Percentiles rank a stretch among this genome's conserved stretches.
phyloP scores from a whole-genome alignment of 2,888 invertebrate genomes.

The Tetropium fuscum region DNA sequence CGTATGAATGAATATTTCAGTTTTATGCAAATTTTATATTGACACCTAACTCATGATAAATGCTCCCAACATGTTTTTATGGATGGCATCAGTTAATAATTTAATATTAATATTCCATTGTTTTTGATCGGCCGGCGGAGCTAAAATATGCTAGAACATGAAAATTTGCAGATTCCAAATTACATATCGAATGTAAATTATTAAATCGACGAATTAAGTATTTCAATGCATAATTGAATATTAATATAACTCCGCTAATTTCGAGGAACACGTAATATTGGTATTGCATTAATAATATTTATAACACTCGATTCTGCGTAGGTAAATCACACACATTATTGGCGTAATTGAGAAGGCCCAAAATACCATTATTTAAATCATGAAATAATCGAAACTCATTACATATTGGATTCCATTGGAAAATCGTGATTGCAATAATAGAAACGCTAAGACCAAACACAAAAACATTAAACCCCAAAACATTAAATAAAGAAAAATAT shows the following conservation, averaged over 20 bases:
- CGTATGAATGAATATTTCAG: no score
- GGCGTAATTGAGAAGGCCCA: no score
- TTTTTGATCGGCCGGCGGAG: constrained; percentile 26
- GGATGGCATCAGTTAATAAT: constrained; percentile 32
- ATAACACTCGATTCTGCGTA: constrained; percentile 9
- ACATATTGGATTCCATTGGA: no score
- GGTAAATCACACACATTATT: no score
- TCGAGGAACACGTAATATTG: constrained; percentile 25
- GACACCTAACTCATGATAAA: constrained; percentile 25
- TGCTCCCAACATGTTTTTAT: constrained; percentile 4
- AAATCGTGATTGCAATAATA: no score
- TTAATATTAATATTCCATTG: constrained; percentile 37
- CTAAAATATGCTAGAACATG: constrained; percentile 34
- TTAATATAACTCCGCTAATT: constrained; percentile 35
- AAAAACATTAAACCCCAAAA: no score
- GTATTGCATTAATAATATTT: constrained; percentile 31
- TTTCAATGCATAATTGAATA: constrained; percentile 37
- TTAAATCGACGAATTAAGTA: constrained; percentile 25
- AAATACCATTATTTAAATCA: no score
- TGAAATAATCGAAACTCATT: no score
- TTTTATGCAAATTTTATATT: constrained; percentile 26
- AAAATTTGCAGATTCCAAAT: constrained; percentile 34
- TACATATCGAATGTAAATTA: constrained; percentile 32
- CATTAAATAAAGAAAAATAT: no score
- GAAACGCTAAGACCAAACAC: no score